Conservation (phyloP, 2,888 invertebrate genomes). For the Cephus runcator region DNA sequence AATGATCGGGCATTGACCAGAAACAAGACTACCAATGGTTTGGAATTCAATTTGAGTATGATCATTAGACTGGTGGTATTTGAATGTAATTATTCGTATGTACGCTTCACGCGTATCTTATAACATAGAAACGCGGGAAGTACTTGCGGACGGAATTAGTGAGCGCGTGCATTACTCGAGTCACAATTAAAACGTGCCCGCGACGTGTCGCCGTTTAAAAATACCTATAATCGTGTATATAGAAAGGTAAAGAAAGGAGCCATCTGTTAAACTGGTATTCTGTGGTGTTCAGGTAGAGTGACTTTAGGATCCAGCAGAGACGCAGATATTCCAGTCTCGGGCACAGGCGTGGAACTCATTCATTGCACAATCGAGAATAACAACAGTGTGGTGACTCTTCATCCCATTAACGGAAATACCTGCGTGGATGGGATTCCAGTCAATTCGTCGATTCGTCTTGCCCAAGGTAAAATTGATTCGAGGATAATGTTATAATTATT, state of each 20-base stretch:
- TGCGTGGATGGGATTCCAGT: constrained; percentile 81
- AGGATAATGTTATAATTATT: background rate
- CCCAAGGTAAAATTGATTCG: constrained; percentile 75
- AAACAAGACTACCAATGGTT: background rate
- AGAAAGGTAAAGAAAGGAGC: background rate
- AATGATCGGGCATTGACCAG: background rate
- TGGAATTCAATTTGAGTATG: background rate
- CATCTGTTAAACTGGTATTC: background rate
- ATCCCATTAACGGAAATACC: constrained; percentile 78
- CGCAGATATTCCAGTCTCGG: constrained; percentile 86
- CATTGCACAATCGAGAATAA: constrained; percentile 91
- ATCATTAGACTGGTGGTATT: background rate
- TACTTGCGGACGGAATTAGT: background rate
- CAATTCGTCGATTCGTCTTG: constrained; percentile 78
- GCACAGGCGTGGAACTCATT: constrained; percentile 84
- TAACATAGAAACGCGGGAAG: background rate
- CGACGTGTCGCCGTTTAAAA: background rate
- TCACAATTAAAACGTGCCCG: background rate
- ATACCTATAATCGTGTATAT: background rate
- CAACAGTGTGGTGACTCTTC: constrained; percentile 85
- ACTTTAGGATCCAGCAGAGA: constrained; percentile 82
- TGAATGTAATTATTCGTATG: background rate
- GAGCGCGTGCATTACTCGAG: background rate
- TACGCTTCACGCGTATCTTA: too few species aligned
- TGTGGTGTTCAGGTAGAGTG: constrained; percentile 77